These are phyloP conservation scores for Salpingus planirostris DNA, from an alignment of 2,888 invertebrate genomes.

Conservation along the genomic window DNA sequence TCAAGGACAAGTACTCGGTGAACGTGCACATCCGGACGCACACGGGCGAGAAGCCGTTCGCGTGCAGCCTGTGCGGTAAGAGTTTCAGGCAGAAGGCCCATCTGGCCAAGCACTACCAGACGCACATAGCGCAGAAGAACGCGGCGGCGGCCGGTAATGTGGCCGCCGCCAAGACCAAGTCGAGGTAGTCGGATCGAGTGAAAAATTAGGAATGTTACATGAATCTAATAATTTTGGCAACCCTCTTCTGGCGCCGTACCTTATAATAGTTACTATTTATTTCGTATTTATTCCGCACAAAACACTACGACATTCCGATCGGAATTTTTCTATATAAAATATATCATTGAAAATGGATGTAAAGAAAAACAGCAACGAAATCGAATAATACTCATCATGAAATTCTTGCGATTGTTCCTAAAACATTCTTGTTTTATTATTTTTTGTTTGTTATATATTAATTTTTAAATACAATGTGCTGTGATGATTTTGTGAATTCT, in stretches of 20 bases:
- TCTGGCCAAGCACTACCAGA: constrained; percentile 87
- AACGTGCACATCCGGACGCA: constrained; percentile 97
- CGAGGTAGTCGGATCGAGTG: constrained; percentile 37
- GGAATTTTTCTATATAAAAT: no score
- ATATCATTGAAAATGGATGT: no score
- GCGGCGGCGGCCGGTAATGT: constrained; percentile 55
- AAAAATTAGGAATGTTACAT: no score
- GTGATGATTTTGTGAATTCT: constrained; percentile 38
- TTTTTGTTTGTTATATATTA: constrained; percentile 9
- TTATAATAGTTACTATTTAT: no score
- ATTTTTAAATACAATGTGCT: constrained; percentile 32
- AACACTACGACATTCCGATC: no score
- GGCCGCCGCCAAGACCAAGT: constrained; percentile 33
- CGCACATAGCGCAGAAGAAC: constrained; percentile 80
- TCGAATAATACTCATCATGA: constrained; percentile 8
- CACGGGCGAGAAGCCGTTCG: constrained; percentile 96
- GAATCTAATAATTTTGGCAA: no score
- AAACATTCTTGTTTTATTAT: constrained; percentile 31
- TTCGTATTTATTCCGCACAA: no score
- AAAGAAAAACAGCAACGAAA: constrained; percentile 13
- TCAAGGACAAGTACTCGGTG: constrained; percentile 94
- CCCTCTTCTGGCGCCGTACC: no score
- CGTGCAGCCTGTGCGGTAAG: constrained; percentile 88
- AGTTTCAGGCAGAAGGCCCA: constrained; percentile 89
- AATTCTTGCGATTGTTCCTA: constrained; percentile 35